phyloP scores from a whole-genome alignment of 23 tunicate species.

The Ciona savignyi region DNA sequence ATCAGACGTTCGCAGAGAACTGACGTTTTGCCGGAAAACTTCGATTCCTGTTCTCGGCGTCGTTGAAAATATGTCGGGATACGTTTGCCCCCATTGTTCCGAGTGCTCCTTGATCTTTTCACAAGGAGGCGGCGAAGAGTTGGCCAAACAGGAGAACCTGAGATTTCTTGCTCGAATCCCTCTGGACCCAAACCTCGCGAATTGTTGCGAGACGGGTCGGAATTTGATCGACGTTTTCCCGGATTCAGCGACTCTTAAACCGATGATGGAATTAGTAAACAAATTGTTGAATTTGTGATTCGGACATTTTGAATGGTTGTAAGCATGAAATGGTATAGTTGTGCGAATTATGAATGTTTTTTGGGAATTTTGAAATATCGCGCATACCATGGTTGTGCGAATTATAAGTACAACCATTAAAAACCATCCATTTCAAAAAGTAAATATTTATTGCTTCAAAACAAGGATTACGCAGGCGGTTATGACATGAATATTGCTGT shows the following conservation, averaged over 20 bases:
- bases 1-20: constrained; percentile 82
- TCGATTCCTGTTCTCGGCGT: constrained; percentile 63
- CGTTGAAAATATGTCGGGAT: constrained; percentile 95
- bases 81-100: constrained; percentile 89
- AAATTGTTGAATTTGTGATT: no score
- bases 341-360: no score
- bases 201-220: constrained; percentile 48
- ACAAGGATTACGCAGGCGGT: no score
- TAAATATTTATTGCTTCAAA: no score
- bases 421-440: no score
- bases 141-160: constrained; percentile 53
- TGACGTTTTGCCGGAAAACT: constrained; percentile 91
- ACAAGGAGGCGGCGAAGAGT: constrained; percentile 86
- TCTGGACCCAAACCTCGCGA: constrained; percentile 28
- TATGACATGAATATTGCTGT: no score
- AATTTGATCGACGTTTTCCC: constrained; percentile 32
- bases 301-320: no score
- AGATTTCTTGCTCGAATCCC: constrained; percentile 57
- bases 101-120: constrained; percentile 80
- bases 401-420: no score
- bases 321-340: no score
- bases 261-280: constrained; percentile 18
- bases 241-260: constrained; percentile 24
- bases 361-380: no score
- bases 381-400: no score